phyloP scores from a whole-genome alignment of 2,797 vertebrate genomes.

The Eospalax fontanierii region DNA sequence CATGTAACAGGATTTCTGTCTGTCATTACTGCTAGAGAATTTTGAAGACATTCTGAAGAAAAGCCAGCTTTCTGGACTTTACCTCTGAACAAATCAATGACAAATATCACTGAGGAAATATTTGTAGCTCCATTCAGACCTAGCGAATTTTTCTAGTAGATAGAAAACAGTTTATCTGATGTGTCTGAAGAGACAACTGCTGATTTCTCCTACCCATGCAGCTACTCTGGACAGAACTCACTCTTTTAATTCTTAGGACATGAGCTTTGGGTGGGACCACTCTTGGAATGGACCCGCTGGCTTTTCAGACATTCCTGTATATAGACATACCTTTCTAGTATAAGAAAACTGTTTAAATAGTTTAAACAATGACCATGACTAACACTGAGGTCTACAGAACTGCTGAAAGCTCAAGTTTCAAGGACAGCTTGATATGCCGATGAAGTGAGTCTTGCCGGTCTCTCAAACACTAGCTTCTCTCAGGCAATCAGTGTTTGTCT shows the following conservation, averaged over 20 bases:
- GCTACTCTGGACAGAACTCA: neutral
- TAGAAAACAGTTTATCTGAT: neutral
- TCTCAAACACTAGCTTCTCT: neutral
- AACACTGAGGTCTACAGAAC: neutral
- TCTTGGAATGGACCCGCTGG: neutral
- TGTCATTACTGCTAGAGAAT: neutral
- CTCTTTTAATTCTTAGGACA: neutral
- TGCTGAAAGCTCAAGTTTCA: neutral
- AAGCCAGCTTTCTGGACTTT: neutral
- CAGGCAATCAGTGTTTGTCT: neutral
- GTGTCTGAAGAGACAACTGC: neutral
- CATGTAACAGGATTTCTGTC: neutral
- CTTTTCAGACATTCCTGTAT: neutral
- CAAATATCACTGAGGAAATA: neutral
- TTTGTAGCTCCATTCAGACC: neutral
- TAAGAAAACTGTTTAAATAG: neutral
- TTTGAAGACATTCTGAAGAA: too few species aligned
- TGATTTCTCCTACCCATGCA: neutral
- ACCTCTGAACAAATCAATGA: neutral
- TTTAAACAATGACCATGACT: neutral
- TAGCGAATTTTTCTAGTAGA: neutral
- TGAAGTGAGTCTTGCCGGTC: too few species aligned
- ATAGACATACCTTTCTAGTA: neutral
- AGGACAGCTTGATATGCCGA: fast-evolving
- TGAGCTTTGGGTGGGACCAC: neutral